These are phyloP conservation scores for Proterorhinus semilunaris DNA, from an alignment of 2,113 vertebrate species.

Conservation along the genomic window DNA sequence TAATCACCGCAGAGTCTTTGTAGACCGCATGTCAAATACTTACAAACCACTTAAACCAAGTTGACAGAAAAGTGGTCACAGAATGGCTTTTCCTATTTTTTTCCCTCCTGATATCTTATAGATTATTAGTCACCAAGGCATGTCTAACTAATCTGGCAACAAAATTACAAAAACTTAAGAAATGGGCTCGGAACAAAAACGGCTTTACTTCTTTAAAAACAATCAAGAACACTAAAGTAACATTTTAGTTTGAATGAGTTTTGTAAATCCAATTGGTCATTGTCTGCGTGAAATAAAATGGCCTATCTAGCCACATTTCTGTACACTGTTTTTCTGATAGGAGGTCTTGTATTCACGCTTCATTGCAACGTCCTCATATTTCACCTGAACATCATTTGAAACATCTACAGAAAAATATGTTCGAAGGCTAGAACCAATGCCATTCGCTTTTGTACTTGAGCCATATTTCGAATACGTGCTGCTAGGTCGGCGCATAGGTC, in stretches of 20 bases:
- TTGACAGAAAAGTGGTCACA: constrained; percentile 16
- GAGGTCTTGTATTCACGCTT: background rate
- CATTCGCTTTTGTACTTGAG: background rate
- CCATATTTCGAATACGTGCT: background rate
- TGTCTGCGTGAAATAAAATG: background rate
- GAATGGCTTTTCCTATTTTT: no score
- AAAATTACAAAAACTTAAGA: no score
- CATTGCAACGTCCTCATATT: background rate
- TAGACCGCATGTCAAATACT: constrained; percentile 41
- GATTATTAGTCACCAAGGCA: no score
- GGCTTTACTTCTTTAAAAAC: no score
- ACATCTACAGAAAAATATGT: background rate
- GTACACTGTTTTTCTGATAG: background rate
- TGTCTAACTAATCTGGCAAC: no score
- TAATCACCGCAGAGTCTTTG: constrained; percentile 47
- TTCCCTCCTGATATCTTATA: no score
- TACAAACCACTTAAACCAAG: constrained; percentile 29
- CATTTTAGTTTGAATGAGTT: no score
- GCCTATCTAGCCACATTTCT: background rate
- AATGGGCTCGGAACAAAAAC: no score
- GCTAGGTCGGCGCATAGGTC: background rate
- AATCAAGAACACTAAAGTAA: no score
- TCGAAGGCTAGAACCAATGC: background rate
- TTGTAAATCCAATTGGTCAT: no score
- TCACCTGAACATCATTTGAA: constrained; percentile 9